Conservation (phyloP, 2,797 vertebrate genomes). For the Acanthornis magna region DNA sequence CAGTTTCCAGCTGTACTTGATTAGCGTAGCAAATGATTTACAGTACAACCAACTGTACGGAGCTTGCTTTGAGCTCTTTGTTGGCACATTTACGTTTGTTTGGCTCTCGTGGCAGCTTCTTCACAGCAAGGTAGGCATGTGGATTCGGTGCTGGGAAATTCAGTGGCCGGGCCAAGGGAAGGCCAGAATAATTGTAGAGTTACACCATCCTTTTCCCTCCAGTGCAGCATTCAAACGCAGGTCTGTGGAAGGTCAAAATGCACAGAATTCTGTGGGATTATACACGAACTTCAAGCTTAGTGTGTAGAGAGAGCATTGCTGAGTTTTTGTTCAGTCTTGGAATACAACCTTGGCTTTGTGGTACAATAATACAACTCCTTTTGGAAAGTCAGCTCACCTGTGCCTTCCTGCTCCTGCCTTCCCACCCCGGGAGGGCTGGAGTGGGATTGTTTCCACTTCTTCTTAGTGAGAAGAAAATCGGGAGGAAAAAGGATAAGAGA, state of each 20-base stretch:
- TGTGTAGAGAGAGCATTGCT: neutral
- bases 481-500: neutral
- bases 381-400: neutral
- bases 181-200: neutral
- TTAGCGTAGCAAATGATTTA: constrained; percentile 13
- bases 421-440: neutral
- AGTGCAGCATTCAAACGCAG: neutral
- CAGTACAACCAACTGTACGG: neutral
- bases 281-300: neutral
- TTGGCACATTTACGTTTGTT: neutral
- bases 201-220: neutral
- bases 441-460: neutral
- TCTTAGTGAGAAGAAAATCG: neutral
- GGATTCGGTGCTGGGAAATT: neutral
- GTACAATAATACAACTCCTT: fast-evolving
- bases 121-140: neutral
- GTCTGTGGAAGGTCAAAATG: neutral
- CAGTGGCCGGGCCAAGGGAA: neutral
- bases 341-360: neutral
- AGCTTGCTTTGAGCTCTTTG: neutral
- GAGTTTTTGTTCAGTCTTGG: neutral
- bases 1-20: constrained; percentile 46
- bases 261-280: neutral
- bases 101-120: neutral
- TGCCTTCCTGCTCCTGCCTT: neutral